Evolutionary conservation across 1,140 invertebrate species (phyloP).

Genomic region (Gryllus bimaculatus): DNA sequence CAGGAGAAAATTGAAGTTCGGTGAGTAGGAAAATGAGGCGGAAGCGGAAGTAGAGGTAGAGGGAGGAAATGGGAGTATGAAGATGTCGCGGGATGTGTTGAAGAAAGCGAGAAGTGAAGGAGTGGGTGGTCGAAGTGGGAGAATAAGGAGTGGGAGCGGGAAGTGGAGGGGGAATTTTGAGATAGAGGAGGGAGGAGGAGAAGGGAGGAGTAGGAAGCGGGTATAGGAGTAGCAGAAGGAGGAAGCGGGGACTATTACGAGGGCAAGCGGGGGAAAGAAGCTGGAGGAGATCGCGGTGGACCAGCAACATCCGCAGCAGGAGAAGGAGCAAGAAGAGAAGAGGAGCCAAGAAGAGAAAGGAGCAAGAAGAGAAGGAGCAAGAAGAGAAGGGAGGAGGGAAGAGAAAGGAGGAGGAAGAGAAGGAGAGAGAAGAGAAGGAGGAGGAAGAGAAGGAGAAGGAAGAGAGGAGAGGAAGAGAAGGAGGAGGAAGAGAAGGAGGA

Average conservation of each 20-base stretch:
- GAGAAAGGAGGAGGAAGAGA: no score
- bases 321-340: background rate
- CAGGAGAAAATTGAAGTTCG: background rate
- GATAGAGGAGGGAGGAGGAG: no score
- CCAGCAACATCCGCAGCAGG: background rate
- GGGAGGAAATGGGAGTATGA: background rate
- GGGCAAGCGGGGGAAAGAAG: background rate
- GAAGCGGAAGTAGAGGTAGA: background rate
- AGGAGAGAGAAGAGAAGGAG: no score
- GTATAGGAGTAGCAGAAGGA: background rate
- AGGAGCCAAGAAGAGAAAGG: no score
- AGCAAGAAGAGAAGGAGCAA: background rate
- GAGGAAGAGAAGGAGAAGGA: no score
- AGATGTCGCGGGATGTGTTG: background rate
- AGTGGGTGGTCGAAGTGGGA: background rate
- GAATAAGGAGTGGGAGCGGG: background rate
- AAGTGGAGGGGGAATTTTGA: no score
- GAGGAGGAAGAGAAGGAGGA: no score
- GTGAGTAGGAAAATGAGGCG: background rate
- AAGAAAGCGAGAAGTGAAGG: background rate
- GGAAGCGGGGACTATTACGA: background rate
- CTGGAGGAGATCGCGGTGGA: background rate
- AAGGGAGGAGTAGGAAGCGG: background rate
- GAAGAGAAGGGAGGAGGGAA: no score
- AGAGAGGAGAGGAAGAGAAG: background rate